Evolutionary conservation across 2,888 invertebrate genomes (phyloP).

Genomic region (Tanaodytes sp.): DNA sequence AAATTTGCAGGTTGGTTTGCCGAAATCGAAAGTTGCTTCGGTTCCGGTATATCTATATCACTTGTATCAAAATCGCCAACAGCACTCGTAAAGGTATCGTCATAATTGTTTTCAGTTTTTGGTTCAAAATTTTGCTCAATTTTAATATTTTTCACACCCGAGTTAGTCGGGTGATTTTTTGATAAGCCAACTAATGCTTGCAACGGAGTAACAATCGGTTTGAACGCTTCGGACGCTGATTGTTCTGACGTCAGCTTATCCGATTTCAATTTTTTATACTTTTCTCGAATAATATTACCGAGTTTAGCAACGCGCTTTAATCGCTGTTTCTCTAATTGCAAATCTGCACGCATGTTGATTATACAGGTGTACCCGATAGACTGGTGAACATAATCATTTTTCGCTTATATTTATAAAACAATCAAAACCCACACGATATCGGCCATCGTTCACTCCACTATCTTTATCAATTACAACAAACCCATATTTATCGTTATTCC

Average conservation of each 20-base stretch:
- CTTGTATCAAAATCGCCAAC: too few relatives aligned
- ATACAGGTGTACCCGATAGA: background rate
- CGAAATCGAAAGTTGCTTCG: too few relatives aligned
- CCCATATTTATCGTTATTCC: slow-evolving; percentile 54
- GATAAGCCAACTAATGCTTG: background rate
- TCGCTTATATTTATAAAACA: slow-evolving; percentile 23
- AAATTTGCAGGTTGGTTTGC: too few relatives aligned
- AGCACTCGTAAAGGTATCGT: too few relatives aligned
- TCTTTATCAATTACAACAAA: slow-evolving; percentile 57
- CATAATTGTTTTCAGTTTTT: too few relatives aligned
- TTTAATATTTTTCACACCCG: too few relatives aligned
- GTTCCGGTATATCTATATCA: too few relatives aligned
- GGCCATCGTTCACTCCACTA: slow-evolving; percentile 46
- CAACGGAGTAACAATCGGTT: background rate
- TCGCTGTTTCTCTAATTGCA: slow-evolving; percentile 10
- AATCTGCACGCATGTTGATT: slow-evolving; percentile 32
- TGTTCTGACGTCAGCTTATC: slow-evolving; percentile 2
- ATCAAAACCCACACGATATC: slow-evolving; percentile 49
- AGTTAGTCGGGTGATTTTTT: too few relatives aligned
- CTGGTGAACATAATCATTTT: background rate
- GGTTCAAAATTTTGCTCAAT: too few relatives aligned
- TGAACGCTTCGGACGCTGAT: slow-evolving; percentile 8
- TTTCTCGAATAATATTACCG: slow-evolving; percentile 47
- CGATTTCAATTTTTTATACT: slow-evolving; percentile 20
- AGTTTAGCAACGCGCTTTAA: slow-evolving; percentile 31